Evolutionary conservation across 2,797 vertebrate species (phyloP), one percentile per base, ranked within the genome.

Genomic region (Alcedo atthis): DNA sequence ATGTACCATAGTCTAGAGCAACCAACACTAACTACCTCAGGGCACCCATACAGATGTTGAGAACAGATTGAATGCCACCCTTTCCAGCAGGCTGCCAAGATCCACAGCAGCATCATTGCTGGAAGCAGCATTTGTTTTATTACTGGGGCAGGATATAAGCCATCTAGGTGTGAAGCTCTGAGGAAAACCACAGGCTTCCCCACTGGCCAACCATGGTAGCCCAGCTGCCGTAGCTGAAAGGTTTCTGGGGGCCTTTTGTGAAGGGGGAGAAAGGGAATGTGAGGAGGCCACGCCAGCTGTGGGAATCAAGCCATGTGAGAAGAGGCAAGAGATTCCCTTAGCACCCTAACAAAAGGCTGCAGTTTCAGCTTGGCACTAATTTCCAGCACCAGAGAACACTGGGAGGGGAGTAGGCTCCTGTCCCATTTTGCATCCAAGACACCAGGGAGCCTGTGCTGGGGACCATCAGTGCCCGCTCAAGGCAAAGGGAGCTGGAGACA

Each of bases 401-500:
- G 55, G 4, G 22, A 10, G 20, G 8, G 3, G 16, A 17, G 30
- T 62, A 78, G 63, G 28, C 3, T 7, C 25, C 51, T 81, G 54
- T 40, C 40, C 48, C 30, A 18, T 43, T 71, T 28, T 51, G 30
- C 45, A 78, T 62, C 57, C 20, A 10, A 80, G 37, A 57, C 78
- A 53, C 51, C 20, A 61, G 54, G 62, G 61, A 89, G 90, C 45
- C 55, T 45, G 48, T 43, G 71, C 81, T 15, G 24, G 37, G 33
- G 75, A 84, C 17, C 28, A 71, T 54, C 32, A 1, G 33, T 4
- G 0, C 64, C 54, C 6, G 35, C 79, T 90, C 68, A 71, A 87
- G 49, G 86, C 68, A 87, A 88, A 95, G 49, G 81, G 78, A 96
- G 81, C 54, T 48, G 62, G 62, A 75, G 81, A 85, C 75, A 75